phyloP scores from a whole-genome alignment of 2,797 vertebrate genomes.

The Phrynocephalus vlangalii region DNA sequence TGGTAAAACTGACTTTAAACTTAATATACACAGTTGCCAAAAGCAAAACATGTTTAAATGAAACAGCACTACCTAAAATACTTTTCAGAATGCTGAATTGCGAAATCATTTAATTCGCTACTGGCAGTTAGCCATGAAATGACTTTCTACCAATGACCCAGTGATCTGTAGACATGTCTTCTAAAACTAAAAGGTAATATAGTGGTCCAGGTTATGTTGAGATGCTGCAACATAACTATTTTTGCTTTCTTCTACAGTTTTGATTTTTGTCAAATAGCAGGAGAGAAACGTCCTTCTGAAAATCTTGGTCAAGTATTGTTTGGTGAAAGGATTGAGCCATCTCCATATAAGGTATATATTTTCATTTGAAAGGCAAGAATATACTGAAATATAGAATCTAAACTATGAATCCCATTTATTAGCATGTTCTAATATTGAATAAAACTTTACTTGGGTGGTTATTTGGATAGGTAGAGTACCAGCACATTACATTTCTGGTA shows the following conservation, averaged over 20 bases:
- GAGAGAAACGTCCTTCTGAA: conserved; percentile 90
- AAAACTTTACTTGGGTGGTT: background rate
- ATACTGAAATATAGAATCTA: background rate
- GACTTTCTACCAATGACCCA: background rate
- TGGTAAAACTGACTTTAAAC: background rate
- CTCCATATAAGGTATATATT: conserved; percentile 90
- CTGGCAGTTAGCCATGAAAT: background rate
- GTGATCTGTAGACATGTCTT: background rate
- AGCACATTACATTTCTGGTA: background rate
- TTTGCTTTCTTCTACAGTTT: conserved; percentile 78
- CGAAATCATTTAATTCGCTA: background rate
- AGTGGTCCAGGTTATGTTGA: background rate
- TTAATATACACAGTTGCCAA: background rate
- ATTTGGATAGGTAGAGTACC: background rate
- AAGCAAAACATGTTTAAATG: background rate
- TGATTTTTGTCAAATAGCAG: conserved; percentile 88
- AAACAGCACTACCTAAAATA: background rate
- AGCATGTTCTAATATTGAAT: background rate
- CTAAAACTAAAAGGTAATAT: background rate
- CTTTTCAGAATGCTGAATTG: background rate
- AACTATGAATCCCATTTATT: background rate
- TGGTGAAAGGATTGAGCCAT: conserved; percentile 93
- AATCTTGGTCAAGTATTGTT: conserved; percentile 95
- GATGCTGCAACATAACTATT: background rate
- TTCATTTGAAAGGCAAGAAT: conserved; percentile 15